Conservation (phyloP, 2,888 invertebrate species). For the Campopleginae sp. region DNA sequence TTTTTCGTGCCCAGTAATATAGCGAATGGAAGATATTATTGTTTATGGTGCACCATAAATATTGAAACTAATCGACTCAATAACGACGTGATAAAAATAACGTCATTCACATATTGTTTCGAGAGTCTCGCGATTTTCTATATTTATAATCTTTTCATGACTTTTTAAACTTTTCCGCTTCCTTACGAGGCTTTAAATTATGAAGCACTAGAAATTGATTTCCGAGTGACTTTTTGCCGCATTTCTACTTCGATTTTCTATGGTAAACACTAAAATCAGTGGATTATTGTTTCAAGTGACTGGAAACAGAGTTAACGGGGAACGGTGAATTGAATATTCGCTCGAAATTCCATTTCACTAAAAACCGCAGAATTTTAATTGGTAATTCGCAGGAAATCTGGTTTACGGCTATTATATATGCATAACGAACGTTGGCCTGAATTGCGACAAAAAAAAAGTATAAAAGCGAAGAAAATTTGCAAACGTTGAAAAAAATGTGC, state of each 20-base stretch:
- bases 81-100: neutral
- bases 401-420: constrained; percentile 34
- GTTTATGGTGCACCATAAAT: neutral
- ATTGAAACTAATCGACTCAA: neutral
- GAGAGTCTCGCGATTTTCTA: neutral
- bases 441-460: constrained; percentile 25
- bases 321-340: constrained; percentile 29
- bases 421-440: constrained; percentile 44
- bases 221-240: neutral
- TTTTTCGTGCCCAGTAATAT: neutral
- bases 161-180: neutral
- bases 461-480: neutral
- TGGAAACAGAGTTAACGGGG: neutral
- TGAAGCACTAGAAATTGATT: neutral
- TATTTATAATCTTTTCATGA: neutral
- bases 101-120: neutral
- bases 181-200: neutral
- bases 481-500: constrained; percentile 26
- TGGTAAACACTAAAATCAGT: neutral
- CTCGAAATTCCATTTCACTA: constrained; percentile 41
- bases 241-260: neutral
- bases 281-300: constrained; percentile 31
- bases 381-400: constrained; percentile 38
- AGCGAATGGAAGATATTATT: neutral
- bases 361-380: constrained; percentile 49